phyloP scores from a whole-genome alignment of 2,113 vertebrate genomes.

The Strix uralensis region DNA sequence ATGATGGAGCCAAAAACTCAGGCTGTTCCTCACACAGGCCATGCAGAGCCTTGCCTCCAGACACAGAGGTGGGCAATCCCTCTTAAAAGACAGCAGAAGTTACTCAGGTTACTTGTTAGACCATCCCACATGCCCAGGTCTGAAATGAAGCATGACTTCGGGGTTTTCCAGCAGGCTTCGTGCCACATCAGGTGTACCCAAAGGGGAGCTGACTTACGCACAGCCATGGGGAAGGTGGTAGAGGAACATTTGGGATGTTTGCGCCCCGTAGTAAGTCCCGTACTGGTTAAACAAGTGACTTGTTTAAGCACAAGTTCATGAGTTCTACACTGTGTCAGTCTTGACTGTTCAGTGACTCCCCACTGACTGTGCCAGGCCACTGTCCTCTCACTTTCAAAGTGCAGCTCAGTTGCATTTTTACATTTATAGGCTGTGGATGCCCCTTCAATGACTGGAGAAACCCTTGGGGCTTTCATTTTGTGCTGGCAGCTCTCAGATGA shows the following conservation, averaged over 20 bases:
- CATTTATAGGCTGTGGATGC: background rate
- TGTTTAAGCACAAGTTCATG: background rate
- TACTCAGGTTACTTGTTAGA: background rate
- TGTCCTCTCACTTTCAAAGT: slow-evolving; percentile 35
- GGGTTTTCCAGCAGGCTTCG: background rate
- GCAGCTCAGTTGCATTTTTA: slow-evolving; percentile 4
- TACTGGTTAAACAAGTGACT: background rate
- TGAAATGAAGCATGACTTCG: background rate
- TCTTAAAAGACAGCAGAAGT: background rate
- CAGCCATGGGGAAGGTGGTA: background rate
- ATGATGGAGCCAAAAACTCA: background rate
- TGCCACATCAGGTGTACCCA: background rate
- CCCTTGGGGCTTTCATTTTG: slow-evolving; percentile 47
- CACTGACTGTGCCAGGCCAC: background rate
- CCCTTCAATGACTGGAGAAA: slow-evolving; percentile 28
- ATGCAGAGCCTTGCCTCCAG: background rate
- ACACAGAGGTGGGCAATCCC: background rate
- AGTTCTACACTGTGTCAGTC: background rate
- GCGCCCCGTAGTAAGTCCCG: background rate
- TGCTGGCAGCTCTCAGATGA: slow-evolving; percentile 41
- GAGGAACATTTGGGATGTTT: background rate
- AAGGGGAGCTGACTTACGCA: background rate
- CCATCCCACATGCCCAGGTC: background rate
- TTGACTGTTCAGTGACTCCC: background rate
- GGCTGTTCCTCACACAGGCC: background rate